Conservation (phyloP, 1,140 invertebrate genomes). For the Theocolax elegans region DNA sequence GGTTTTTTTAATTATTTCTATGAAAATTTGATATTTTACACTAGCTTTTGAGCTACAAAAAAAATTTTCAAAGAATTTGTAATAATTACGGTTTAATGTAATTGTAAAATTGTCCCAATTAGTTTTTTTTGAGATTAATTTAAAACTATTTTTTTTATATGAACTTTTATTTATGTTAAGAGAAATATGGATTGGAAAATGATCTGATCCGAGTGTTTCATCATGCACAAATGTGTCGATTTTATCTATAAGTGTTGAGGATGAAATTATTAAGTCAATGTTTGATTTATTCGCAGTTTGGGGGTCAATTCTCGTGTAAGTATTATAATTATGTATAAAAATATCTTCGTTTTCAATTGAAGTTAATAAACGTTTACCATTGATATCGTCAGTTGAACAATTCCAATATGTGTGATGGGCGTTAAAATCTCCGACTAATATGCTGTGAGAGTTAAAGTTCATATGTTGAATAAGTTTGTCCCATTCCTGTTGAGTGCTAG, state of each 20-base stretch:
- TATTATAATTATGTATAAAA: not conserved
- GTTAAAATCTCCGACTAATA: not conserved
- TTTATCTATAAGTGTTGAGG: constrained; percentile 42
- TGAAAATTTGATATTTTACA: no score
- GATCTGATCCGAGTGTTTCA: constrained; percentile 51
- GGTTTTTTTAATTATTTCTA: no score
- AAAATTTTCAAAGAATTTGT: not conserved
- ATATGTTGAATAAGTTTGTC: no score
- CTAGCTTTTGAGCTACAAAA: no score
- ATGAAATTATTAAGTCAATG: constrained; percentile 39
- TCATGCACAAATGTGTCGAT: constrained; percentile 48
- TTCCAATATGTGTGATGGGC: not conserved
- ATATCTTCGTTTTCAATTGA: not conserved
- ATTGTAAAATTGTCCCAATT: not conserved
- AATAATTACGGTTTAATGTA: not conserved
- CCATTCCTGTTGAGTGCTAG: no score
- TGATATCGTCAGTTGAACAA: not conserved
- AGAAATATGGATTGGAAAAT: constrained; percentile 52
- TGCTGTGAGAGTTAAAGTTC: no score
- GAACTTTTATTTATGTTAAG: constrained; percentile 40
- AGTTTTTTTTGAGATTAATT: not conserved
- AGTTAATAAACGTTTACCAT: not conserved
- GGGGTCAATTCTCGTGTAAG: not conserved
- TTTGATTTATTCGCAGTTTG: not conserved
- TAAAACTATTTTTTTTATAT: constrained; percentile 14